phyloP scores from a whole-genome alignment of 2,113 vertebrate species.

The Ranitomeya variabilis region DNA sequence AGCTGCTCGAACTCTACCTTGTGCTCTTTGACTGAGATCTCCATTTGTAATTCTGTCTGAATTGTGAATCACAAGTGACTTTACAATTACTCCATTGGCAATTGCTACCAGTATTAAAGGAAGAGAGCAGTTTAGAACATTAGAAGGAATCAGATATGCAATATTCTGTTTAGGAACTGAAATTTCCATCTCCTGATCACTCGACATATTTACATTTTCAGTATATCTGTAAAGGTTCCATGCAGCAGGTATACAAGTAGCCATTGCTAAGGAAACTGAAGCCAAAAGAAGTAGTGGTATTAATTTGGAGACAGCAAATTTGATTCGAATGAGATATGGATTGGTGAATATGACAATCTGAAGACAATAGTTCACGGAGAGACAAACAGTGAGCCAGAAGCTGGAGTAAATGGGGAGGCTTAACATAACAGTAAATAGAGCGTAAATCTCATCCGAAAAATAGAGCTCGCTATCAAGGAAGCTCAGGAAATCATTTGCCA shows the following conservation, averaged over 20 bases:
- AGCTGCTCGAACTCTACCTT: conserved; percentile 14
- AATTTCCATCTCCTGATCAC: conserved; percentile 1
- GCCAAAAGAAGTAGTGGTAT: conserved; percentile 53
- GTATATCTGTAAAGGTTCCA: conserved; percentile 42
- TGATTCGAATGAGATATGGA: conserved; percentile 37
- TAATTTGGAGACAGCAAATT: conserved; percentile 56
- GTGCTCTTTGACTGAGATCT: background rate
- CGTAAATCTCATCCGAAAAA: conserved; percentile 51
- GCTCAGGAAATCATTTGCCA: background rate
- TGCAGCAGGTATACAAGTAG: conserved; percentile 30
- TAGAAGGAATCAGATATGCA: conserved; percentile 15
- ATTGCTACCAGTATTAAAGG: conserved; percentile 21
- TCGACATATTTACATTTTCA: background rate
- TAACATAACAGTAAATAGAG: conserved; percentile 55
- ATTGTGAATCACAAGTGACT: conserved; percentile 17
- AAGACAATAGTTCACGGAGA: conserved; percentile 63
- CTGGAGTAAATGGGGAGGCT: conserved; percentile 43
- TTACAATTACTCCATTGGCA: conserved; percentile 21
- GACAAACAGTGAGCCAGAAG: conserved; percentile 62
- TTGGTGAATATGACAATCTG: conserved; percentile 60
- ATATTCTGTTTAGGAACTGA: conserved; percentile 1
- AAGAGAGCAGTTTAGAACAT: conserved; percentile 29
- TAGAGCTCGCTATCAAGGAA: background rate
- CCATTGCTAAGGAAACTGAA: background rate
- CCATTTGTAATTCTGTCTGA: background rate